These are phyloP conservation scores for Cassiopea andromeda DNA, from an alignment of 30 jellyfish, hydroid and myxozoan species.

Conservation along the genomic window DNA sequence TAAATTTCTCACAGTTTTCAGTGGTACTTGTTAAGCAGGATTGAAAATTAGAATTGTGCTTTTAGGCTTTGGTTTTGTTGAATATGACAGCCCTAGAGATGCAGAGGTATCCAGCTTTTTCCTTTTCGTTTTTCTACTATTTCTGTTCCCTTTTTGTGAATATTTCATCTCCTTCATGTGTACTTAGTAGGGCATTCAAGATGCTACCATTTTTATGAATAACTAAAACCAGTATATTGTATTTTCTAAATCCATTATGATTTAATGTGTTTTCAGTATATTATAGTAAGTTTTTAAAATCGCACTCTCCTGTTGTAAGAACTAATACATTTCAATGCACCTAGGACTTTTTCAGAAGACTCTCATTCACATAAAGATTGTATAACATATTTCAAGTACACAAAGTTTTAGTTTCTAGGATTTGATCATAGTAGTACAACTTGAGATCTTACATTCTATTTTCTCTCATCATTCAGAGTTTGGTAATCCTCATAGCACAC, in stretches of 20 bases:
- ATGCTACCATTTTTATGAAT: neutral
- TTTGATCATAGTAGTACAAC: neutral
- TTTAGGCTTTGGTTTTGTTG: conserved; percentile 81
- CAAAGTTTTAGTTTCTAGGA: neutral
- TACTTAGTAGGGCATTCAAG: too few relatives aligned
- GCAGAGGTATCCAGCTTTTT: conserved; percentile 78
- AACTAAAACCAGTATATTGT: neutral
- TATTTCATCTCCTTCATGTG: too few relatives aligned
- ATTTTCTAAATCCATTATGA: neutral
- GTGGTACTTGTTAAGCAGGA: neutral
- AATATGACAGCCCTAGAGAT: conserved; percentile 80
- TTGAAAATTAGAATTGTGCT: neutral
- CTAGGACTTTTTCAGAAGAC: too few relatives aligned
- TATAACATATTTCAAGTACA: neutral
- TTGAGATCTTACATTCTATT: neutral
- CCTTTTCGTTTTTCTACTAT: too few relatives aligned
- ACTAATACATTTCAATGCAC: too few relatives aligned
- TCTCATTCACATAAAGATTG: too few relatives aligned
- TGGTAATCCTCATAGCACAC: neutral
- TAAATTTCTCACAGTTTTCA: too few relatives aligned
- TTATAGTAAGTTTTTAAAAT: too few relatives aligned
- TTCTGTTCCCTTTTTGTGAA: too few relatives aligned
- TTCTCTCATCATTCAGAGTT: neutral
- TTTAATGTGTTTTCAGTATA: too few relatives aligned
- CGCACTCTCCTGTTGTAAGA: too few relatives aligned